Evolutionary conservation across 1,140 invertebrate species (phyloP), one percentile per base, ranked within the genome.

Genomic region (Dreissena polymorpha): DNA sequence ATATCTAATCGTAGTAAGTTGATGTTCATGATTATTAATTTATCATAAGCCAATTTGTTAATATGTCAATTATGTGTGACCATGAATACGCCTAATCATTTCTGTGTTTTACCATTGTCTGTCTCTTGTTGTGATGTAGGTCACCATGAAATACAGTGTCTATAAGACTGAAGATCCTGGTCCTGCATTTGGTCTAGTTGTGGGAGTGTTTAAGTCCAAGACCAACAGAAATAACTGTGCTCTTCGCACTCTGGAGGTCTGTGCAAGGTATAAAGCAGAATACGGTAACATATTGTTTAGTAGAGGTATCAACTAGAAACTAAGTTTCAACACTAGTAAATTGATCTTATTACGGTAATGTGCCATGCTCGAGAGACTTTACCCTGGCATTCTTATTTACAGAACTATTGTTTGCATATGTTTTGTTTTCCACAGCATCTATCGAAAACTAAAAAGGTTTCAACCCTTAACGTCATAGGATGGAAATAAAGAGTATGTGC

Each of bases 141-240:
- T 89, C 16, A 89, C 87, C 73, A 88, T 92, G 13, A 86, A 85
- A 25, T 92, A 90, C 76, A 92, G 91, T 70, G 86, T 89, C 23
- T 74, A 86, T 76, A 49, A 82, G 21, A 73, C 74, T 8, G 67
- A 88, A 74, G 53, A 85, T 14, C 73, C 86, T 23, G 77, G 77
- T 51, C 86, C 89, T 14, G 84, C 83, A 10, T 91, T 92, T 84
- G 63, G 85, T 13, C 60, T 90, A 51, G 85, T 71, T 12, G 85
- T 89, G 0, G 82, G 60, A 0, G 64, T 85, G 0, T 85, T 79
- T 64, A 85, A 79, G 55, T 87, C 87, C 25, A 78, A 79, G 39
- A 68, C 75, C n/a, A n/a, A 87, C 13, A 67, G 25, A 0, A 87
- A 87, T 23, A 83, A 86, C 64, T 91, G 90, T 87, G 75, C 82